phyloP scores from a whole-genome alignment of 2,113 vertebrate genomes.

The Anser brachyrhynchus region DNA sequence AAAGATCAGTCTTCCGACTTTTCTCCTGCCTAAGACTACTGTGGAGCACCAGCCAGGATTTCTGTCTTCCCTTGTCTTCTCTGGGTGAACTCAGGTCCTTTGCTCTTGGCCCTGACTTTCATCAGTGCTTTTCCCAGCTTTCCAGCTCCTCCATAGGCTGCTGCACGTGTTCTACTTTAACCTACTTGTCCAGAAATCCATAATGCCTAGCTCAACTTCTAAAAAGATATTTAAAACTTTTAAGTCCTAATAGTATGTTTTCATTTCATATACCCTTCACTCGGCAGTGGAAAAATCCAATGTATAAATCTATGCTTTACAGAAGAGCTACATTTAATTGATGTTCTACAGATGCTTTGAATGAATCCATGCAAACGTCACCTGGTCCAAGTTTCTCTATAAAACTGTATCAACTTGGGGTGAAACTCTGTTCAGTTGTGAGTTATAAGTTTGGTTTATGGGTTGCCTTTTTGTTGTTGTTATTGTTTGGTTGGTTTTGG shows the following conservation, averaged over 20 bases:
- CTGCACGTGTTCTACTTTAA: neutral
- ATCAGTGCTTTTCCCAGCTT: neutral
- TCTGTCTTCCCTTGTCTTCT: neutral
- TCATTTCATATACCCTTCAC: neutral
- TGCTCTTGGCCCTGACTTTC: accelerated
- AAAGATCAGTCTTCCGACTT: neutral
- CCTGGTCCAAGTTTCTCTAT: neutral
- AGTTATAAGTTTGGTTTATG: neutral
- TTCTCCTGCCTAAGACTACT: neutral
- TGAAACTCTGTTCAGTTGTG: neutral
- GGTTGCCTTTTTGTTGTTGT: no score
- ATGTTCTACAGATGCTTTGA: neutral
- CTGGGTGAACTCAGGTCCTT: neutral
- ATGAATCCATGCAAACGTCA: neutral
- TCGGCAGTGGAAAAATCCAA: neutral
- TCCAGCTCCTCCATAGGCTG: neutral
- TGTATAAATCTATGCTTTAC: neutral
- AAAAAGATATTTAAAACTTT: neutral
- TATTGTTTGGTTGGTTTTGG: neutral
- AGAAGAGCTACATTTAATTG: neutral
- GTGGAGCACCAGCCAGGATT: neutral
- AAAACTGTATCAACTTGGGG: neutral
- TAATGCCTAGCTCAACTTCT: slow-evolving; percentile 10
- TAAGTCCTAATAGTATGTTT: neutral
- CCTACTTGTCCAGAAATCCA: neutral